Evolutionary conservation across 2,888 invertebrate species (phyloP), one percentile per base, ranked within the genome.

Genomic region (Boloria selene): DNA sequence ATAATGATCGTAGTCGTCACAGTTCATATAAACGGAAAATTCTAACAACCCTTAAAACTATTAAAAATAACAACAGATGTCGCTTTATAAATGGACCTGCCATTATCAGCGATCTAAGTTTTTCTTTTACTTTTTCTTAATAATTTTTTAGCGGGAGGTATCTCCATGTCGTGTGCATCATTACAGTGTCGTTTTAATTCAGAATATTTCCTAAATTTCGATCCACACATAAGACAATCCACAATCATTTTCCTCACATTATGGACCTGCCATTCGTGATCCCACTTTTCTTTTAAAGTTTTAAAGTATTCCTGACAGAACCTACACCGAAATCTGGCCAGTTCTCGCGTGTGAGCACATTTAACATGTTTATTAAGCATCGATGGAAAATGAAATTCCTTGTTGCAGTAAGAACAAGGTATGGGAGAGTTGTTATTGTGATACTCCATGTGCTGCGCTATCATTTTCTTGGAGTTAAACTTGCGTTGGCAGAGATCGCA

Each of bases 401-500:
- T 87, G 1, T 81, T 74, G 72, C 93, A 93, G 52, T 76, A 80
- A 0, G 65, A 70, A 55, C 92, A 93, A 0, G 77, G 65, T 0
- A 89, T 71, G 0, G 93, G 92, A 0, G 77, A 64, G 45, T 86
- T 82, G 0, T 83, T 82, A 16, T 77, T 85, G 64, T 93, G 93
- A 49, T 89, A 86, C 14, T 92, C 89, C 83, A 93, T 88, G 73
- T 93, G 93, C 50, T 81, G 84, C 0, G 82, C 75, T 14, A 93
- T 82, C 87, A 90, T 91, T 64, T 87, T 88, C 68, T 92, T 92
- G 0, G 93, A 87, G 75, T 92, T 90, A 73, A 93, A 93, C 74
- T 91, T 93, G 13, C 92, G 76, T 22, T 82, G 83, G 73, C 93
- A 93, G 16, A 91, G 73, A 49, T 92, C 92, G 73, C 93, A 93